These are phyloP conservation scores for Chrysocyon brachyurus DNA, from an alignment of 2,797 vertebrate genomes.

Conservation along the genomic window DNA sequence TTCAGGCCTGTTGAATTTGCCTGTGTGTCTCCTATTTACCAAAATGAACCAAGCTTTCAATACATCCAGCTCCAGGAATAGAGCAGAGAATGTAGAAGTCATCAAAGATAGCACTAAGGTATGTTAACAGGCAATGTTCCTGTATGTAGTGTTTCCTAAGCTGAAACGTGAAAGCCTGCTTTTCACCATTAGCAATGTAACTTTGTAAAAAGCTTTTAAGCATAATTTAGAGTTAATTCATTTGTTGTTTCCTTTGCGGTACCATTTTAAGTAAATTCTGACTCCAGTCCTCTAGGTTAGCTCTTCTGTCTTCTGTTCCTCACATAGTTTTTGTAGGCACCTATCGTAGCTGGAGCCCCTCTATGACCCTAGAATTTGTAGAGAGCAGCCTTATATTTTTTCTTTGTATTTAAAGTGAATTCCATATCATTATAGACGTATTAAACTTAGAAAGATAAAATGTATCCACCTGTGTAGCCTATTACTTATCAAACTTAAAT, in stretches of 20 bases:
- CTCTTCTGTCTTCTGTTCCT: background rate
- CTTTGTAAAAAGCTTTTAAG: background rate
- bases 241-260: background rate
- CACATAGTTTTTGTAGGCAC: background rate
- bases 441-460: background rate
- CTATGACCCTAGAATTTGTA: background rate
- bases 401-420: background rate
- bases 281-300: background rate
- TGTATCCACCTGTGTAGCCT: rapidly evolving
- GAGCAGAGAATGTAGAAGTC: background rate
- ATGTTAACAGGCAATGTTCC: background rate
- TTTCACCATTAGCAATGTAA: background rate
- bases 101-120: background rate
- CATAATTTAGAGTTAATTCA: background rate
- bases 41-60: background rate
- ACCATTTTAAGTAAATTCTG: background rate
- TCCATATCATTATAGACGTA: background rate
- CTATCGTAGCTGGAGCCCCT: background rate
- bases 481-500: background rate
- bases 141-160: background rate
- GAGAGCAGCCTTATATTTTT: background rate
- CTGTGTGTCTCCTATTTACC: background rate
- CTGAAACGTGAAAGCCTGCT: background rate
- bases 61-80: background rate
- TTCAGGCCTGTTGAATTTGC: background rate